phyloP scores from a whole-genome alignment of 2,888 invertebrate species.

The Hipparchia sbordonii region DNA sequence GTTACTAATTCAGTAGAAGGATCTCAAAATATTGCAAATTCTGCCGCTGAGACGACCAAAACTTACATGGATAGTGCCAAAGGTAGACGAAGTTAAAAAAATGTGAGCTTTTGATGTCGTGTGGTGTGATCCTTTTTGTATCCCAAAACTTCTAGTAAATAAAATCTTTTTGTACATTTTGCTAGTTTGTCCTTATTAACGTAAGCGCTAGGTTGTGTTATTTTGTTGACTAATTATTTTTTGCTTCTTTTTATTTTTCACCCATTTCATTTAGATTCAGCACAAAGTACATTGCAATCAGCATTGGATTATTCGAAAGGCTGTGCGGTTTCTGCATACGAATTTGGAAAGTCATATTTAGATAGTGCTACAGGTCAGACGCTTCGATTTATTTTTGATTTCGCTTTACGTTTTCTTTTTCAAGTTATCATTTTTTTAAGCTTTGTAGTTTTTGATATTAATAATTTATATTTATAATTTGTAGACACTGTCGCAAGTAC shows the following conservation, averaged over 20 bases:
- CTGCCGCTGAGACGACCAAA: conserved; percentile 60
- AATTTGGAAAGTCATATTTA: conserved; percentile 61
- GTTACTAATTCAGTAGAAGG: conserved; percentile 57
- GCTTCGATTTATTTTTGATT: conserved; percentile 30
- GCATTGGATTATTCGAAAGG: conserved; percentile 56
- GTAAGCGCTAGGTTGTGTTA: neutral
- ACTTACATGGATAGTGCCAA: conserved; percentile 61
- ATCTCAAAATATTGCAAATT: conserved; percentile 58
- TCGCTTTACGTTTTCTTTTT: conserved; percentile 1
- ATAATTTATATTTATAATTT: conserved; percentile 43
- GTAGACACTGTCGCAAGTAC: conserved; percentile 65
- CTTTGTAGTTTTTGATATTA: conserved; percentile 22
- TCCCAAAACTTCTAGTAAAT: neutral
- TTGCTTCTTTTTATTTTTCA: conserved; percentile 43
- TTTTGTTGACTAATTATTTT: conserved; percentile 12
- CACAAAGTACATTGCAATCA: conserved; percentile 59
- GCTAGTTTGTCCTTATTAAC: neutral
- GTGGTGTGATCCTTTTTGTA: conserved; percentile 21
- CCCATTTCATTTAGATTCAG: conserved; percentile 59
- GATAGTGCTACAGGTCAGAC: conserved; percentile 57
- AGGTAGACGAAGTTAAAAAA: conserved; percentile 53
- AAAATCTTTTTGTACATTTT: neutral
- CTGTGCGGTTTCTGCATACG: conserved; percentile 61
- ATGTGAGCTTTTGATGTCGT: conserved; percentile 33
- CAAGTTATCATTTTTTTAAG: conserved; percentile 19